Conservation (phyloP, 2,113 vertebrate species). For the Jacana jacana region DNA sequence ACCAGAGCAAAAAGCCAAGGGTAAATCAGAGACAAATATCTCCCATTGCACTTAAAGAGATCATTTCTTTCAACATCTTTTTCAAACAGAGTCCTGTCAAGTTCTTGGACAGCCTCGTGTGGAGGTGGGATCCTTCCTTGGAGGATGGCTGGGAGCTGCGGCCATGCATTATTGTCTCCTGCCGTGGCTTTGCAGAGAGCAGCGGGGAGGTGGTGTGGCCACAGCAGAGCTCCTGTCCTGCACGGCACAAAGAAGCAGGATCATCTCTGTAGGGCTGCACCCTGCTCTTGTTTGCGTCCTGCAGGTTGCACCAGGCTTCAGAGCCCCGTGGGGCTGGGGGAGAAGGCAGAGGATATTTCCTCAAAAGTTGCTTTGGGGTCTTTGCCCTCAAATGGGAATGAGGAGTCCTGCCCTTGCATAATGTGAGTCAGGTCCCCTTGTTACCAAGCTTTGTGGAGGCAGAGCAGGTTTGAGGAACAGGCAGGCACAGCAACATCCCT, state of each 20-base stretch:
- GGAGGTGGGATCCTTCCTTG: conserved; percentile 53
- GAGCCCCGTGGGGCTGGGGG: background rate
- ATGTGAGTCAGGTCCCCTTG: background rate
- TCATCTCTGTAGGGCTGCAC: background rate
- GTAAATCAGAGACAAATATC: conserved; percentile 86
- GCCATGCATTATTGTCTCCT: background rate
- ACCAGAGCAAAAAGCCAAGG: conserved; percentile 85
- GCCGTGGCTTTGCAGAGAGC: background rate
- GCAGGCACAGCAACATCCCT: background rate
- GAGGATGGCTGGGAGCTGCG: background rate
- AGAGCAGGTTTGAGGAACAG: background rate
- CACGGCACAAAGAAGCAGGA: background rate
- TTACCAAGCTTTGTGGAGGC: background rate
- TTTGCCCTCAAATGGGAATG: background rate
- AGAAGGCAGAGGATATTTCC: background rate
- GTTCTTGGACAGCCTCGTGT: conserved; percentile 64
- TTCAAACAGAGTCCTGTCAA: conserved; percentile 73
- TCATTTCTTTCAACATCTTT: conserved; percentile 82
- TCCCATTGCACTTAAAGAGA: conserved; percentile 80
- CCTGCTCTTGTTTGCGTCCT: background rate
- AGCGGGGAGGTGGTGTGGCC: background rate
- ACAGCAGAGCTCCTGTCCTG: background rate
- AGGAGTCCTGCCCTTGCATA: background rate
- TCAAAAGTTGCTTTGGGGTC: background rate
- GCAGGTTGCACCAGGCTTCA: background rate